Base-by-base conservation (phyloP, 2,888 invertebrate species). In the Agrochola macilenta region DNA sequence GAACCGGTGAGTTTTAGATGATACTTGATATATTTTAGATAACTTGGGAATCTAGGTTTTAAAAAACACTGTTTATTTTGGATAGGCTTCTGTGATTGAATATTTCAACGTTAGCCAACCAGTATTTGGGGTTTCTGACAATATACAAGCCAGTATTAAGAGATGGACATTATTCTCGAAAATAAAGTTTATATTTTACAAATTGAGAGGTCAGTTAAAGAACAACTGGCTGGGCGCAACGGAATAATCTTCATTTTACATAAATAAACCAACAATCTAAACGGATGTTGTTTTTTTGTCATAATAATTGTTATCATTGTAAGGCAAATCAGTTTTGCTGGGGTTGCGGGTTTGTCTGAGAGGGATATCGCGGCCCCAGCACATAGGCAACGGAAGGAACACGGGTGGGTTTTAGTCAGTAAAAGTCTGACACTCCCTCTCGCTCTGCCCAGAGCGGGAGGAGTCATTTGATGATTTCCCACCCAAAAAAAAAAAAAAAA, bases 1-100 rank as follows among this genome's bases (percentile, higher is more conserved):
- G 81, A 96, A 95, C 89, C 95, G 97, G 97, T 97, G 90, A 97
- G 97, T 89, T 72, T 61, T 78, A 86, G 60, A 58, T 80, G 8
- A 14, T 78, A 76, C 0, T 79, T 57, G 9, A n/a, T 35, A 61
- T 7, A 20, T 54, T 66, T 17, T 52, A 26, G 7, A 26, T 35
- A 5, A 43, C 14, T 23, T 52, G 14, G 0, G 12, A 14, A 30
- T 65, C 0, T 60, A 30, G 12, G 5, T 17, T n/a, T n/a, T n/a
- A n/a, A 57, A 57, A n/a, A n/a, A 9, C 11, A 12, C n/a, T 11
- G 0, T 63, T 14, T 57, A 46, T 57, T 30, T 30, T 75, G 43
- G 20, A 76, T 14, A 14, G 12, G 23, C 23, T 30, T 9, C 5
- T 30, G 4, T 52, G 61, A 52, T 11, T 63, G n/a, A 46, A 35